Evolutionary conservation across 2,113 vertebrate genomes (phyloP).

Genomic region (Notarius lentiginosus): DNA sequence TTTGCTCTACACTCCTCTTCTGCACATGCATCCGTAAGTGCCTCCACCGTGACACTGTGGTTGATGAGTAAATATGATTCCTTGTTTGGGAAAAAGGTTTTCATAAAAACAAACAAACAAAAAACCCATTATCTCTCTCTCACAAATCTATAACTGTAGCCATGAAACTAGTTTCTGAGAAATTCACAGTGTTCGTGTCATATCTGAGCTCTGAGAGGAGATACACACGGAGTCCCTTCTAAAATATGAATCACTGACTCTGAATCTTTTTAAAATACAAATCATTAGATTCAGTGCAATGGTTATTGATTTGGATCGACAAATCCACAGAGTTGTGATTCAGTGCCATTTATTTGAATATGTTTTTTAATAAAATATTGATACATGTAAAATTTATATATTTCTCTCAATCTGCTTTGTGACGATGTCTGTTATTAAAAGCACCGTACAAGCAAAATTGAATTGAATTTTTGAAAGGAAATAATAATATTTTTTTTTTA

Average conservation of each 20-base stretch:
- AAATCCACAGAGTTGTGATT: background rate
- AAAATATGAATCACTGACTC: background rate
- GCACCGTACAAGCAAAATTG: no score
- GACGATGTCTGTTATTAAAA: no score
- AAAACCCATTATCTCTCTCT: no score
- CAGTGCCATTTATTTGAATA: background rate
- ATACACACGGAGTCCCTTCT: background rate
- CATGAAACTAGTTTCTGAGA: background rate
- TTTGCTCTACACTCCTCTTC: no score
- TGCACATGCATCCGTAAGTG: no score
- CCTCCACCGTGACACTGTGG: background rate
- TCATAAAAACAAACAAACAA: background rate
- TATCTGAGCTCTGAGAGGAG: background rate
- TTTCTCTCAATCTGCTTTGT: no score
- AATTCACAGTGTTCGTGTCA: no score
- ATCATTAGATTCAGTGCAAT: background rate
- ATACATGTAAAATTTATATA: no score
- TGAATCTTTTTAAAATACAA: background rate
- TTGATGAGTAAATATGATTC: background rate
- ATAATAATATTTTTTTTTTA: rapidly evolving
- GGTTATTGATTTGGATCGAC: background rate
- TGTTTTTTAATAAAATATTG: no score
- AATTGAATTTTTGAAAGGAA: background rate
- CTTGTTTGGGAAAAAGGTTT: background rate
- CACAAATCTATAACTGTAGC: background rate